A percentile compares a stretch with the other conserved stretches of the same genome.
phyloP scores from a whole-genome alignment of 2,888 invertebrate genomes.

The Emmelina monodactyla region DNA sequence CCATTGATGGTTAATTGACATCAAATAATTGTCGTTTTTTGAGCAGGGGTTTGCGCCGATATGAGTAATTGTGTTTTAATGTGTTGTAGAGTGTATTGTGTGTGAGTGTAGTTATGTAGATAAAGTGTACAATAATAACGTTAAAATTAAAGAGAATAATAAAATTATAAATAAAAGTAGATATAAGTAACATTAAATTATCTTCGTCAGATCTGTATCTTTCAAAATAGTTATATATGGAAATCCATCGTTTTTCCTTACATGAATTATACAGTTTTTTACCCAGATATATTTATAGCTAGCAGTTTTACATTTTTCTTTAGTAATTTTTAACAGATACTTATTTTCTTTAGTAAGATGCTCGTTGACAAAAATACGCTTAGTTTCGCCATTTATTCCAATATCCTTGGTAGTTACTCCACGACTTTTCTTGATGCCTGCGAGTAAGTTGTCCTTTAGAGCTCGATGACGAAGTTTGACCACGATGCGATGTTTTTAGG shows the following conservation, averaged over 20 bases:
- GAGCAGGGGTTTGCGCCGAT: too few species aligned
- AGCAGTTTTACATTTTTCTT: too few species aligned
- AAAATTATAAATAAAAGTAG: too few species aligned
- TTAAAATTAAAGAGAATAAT: too few species aligned
- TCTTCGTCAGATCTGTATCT: not conserved
- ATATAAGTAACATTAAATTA: too few species aligned
- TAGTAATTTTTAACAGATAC: not conserved
- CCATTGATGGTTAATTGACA: too few species aligned
- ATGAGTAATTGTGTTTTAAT: too few species aligned
- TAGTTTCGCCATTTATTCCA: not conserved
- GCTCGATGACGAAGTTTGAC: not conserved
- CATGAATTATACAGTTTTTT: not conserved
- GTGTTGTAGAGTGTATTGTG: too few species aligned
- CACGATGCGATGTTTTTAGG: not conserved
- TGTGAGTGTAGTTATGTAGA: too few species aligned
- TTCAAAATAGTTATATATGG: not conserved
- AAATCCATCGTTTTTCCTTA: not conserved
- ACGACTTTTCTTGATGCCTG: constrained; percentile 1
- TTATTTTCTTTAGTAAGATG: constrained; percentile 3
- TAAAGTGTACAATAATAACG: too few species aligned
- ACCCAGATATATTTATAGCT: not conserved
- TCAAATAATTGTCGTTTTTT: too few species aligned
- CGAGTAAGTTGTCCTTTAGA: constrained; percentile 2
- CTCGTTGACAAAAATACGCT: constrained; percentile 5
- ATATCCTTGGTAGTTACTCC: constrained; percentile 4